Base-by-base conservation (phyloP, 1,140 invertebrate species). In the Aleiodes sp. region DNA sequence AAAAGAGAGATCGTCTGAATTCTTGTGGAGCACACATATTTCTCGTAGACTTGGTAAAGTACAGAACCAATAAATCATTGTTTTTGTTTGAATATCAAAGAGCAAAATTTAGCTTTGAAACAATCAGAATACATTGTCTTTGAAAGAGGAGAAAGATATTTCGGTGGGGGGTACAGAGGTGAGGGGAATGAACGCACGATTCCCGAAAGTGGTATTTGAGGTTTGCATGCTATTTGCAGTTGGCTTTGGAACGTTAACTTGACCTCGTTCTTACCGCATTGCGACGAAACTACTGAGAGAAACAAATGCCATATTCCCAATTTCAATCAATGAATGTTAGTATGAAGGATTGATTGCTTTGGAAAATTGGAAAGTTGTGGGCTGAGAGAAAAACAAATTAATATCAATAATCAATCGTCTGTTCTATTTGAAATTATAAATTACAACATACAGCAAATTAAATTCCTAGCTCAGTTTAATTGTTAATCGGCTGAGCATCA, bases 181-280 rank as follows among this genome's bases (percentile, higher is more conserved):
- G 37, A 14, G 10, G 10, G 10, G 37, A 39, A 12, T 39, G 37
- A 12, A 57, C 46, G 52, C 29, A 35, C 19, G 28, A 56, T 56
- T 66, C 46, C 46, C 19, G 26, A 29, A 66, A 65, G 43, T 41
- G 21, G 39, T 26, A 66, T 66, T 57, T 57, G 43, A 33, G 63
- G 24, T 31, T 26, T 52, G 64, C 64, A 66, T 66, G 64, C 64
- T 14, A 66, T 66, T 35, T 35, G 41, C 41, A 26, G 37, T 39
- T n/a, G n/a, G n/a, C n/a, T n/a, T 59, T 39, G 64, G 28, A 39
- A 35, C 24, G 31, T 67, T 67, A 60, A 67, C 65, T 67, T 67
- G 65, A 59, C 65, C 65, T 35, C 52, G 57, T 67, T 67, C 65
- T 67, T 67, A 59, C 65, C 52, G 65, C 65, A 67, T 67, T 67